Percentiles rank a stretch among this genome's conserved stretches.
phyloP scores from a whole-genome alignment of 2,113 vertebrate species.

The Cacatua alba region DNA sequence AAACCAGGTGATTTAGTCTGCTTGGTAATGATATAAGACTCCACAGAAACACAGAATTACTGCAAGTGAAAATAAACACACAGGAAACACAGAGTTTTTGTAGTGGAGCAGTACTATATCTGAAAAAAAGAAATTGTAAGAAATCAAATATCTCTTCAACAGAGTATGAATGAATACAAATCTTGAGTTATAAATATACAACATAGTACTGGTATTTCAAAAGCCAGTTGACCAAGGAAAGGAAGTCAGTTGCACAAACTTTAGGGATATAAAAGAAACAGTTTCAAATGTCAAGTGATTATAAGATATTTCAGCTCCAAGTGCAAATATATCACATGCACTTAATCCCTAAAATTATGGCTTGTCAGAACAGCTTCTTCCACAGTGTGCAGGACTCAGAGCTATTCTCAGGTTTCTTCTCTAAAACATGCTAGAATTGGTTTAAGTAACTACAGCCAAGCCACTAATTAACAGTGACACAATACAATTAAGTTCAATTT shows the following conservation, averaged over 20 bases:
- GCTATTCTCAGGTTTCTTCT: background rate
- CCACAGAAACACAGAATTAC: background rate
- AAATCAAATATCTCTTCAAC: background rate
- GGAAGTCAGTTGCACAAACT: background rate
- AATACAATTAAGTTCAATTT: background rate
- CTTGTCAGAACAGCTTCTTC: background rate
- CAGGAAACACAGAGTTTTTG: background rate
- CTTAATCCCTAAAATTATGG: background rate
- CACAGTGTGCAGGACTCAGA: background rate
- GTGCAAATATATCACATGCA: background rate
- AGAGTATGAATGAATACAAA: background rate
- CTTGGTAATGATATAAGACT: background rate
- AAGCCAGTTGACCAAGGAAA: background rate
- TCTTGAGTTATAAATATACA: background rate
- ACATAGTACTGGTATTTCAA: background rate
- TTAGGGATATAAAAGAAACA: background rate
- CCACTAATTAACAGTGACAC: background rate
- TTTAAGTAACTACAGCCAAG: background rate
- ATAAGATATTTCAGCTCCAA: background rate
- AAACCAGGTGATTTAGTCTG: background rate
- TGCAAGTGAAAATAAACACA: background rate
- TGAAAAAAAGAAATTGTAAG: background rate
- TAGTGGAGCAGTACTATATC: background rate
- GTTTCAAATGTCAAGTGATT: background rate
- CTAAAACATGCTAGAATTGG: background rate